Evolutionary conservation across 1,140 invertebrate species (phyloP).

Genomic region (Drusus annulatus): DNA sequence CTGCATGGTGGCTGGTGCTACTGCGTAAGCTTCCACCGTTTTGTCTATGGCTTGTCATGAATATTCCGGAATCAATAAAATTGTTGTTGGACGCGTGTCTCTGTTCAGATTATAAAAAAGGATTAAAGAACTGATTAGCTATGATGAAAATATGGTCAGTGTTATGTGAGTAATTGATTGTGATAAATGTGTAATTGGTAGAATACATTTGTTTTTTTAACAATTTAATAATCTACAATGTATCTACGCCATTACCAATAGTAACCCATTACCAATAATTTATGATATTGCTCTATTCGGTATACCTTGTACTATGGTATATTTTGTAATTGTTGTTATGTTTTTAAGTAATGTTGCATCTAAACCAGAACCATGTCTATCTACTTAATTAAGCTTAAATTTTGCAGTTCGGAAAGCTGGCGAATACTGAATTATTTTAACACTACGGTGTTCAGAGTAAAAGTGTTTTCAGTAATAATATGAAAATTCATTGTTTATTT

Average conservation of each 20-base stretch:
- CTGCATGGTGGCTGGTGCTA: constrained; percentile 51
- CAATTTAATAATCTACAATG: constrained; percentile 1
- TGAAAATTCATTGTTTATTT: constrained; percentile 28
- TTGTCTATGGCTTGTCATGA: constrained; percentile 64
- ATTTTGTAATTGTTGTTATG: not conserved
- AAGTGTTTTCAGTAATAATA: constrained; percentile 13
- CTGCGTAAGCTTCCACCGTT: constrained; percentile 54
- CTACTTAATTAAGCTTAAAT: constrained; percentile 10
- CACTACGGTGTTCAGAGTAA: constrained; percentile 1
- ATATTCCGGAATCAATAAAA: constrained; percentile 65
- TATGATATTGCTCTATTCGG: not conserved
- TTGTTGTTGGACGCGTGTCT: constrained; percentile 74
- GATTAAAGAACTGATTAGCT: not conserved
- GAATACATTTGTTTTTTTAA: not conserved
- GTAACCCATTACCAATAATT: not conserved
- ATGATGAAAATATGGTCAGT: not conserved
- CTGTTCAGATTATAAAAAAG: constrained; percentile 61
- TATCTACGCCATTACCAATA: constrained; percentile 7
- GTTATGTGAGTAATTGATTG: not conserved
- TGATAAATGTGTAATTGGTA: not conserved
- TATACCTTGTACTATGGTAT: not conserved
- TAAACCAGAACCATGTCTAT: constrained; percentile 7
- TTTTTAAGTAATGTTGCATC: not conserved
- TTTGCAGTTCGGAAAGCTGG: constrained; percentile 4
- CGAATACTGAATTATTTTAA: not conserved